phyloP scores from a whole-genome alignment of 2,797 vertebrate species.

The Lepilemur ruficaudatus region DNA sequence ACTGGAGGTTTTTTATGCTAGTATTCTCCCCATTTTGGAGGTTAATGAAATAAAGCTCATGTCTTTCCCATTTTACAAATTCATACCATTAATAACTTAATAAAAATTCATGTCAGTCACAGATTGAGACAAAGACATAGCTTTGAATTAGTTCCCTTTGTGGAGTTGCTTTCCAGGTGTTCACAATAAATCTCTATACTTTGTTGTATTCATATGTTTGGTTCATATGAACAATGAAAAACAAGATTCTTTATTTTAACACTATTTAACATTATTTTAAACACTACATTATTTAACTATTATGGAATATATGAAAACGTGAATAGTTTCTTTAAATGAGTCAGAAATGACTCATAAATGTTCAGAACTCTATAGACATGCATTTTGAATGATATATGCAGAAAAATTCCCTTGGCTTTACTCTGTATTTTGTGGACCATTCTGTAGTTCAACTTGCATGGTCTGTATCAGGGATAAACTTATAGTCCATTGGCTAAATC shows the following conservation, averaged over 20 bases:
- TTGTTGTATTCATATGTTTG: neutral
- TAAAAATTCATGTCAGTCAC: neutral
- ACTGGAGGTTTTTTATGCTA: neutral
- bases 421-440: neutral
- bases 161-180: neutral
- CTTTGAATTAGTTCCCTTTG: neutral
- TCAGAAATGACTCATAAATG: neutral
- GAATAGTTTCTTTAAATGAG: neutral
- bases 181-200: neutral
- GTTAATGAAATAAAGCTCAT: neutral
- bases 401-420: neutral
- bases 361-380: neutral
- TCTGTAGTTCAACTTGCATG: neutral
- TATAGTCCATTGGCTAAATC: neutral
- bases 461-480: neutral
- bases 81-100: neutral
- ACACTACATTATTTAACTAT: neutral
- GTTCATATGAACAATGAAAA: neutral
- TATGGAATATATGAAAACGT: neutral
- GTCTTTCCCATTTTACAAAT: slow-evolving; percentile 35
- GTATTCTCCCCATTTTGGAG: slow-evolving; percentile 1
- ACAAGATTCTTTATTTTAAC: neutral
- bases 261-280: neutral
- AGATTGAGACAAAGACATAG: neutral
- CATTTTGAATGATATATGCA: neutral